Conservation (phyloP, 64 coral and sea anemone genomes). For the Stichodactyla helianthus region DNA sequence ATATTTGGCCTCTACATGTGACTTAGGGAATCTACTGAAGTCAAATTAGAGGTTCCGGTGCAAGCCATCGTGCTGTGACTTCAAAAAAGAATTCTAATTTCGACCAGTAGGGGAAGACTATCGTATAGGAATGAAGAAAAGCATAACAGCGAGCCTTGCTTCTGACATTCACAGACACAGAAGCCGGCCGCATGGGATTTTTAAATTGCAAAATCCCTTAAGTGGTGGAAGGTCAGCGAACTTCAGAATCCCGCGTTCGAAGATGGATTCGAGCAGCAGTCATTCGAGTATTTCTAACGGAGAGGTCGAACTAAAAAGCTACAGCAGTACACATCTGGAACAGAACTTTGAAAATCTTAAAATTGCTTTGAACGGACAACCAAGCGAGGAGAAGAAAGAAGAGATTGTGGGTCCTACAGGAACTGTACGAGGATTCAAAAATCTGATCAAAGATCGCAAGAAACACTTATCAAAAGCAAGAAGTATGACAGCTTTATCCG, state of each 20-base stretch:
- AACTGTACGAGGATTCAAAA: slow-evolving; percentile 51
- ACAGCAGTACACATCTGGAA: neutral
- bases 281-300: neutral
- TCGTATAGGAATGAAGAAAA: neutral
- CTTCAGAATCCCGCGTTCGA: slow-evolving; percentile 1
- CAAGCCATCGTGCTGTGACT: neutral
- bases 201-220: slow-evolving; percentile 8
- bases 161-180: neutral
- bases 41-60: neutral
- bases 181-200: neutral
- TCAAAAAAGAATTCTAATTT: neutral
- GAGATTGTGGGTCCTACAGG: slow-evolving; percentile 56
- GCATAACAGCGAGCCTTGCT: neutral
- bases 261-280: neutral
- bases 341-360: neutral
- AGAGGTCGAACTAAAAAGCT: neutral
- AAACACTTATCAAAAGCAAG: slow-evolving; percentile 22
- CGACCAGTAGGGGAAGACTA: neutral
- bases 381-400: neutral
- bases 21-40: neutral
- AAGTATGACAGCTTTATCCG: neutral
- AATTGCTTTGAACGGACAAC: neutral
- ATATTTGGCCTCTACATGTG: neutral
- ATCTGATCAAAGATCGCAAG: slow-evolving; percentile 54
- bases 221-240: neutral